Conservation (phyloP, 2,797 vertebrate species). For the Crossoptilon crossoptilon region DNA sequence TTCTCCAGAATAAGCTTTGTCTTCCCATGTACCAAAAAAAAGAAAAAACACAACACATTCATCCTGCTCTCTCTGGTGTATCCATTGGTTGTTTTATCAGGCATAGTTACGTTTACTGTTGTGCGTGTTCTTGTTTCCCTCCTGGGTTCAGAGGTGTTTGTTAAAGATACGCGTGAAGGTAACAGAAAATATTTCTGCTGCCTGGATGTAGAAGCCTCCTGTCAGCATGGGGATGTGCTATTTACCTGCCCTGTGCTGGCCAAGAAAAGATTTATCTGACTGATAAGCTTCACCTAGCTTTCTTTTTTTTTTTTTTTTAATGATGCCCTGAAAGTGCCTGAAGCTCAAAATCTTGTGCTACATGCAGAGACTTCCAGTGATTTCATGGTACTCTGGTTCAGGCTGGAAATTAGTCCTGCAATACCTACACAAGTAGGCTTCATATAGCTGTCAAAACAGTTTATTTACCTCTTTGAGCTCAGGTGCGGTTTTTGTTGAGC, state of each 20-base stretch:
- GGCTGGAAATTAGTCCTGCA: neutral
- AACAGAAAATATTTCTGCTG: rapidly evolving
- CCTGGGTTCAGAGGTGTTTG: neutral
- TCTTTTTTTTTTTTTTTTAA: neutral
- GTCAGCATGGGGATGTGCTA: rapidly evolving
- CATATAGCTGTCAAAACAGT: rapidly evolving
- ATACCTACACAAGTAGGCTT: neutral
- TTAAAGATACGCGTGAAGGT: rapidly evolving
- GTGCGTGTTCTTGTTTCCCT: neutral
- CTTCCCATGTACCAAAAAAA: neutral
- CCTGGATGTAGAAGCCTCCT: neutral
- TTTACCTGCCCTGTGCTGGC: rapidly evolving
- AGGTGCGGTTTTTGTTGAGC: neutral
- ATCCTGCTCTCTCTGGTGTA: neutral
- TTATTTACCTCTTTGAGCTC: neutral
- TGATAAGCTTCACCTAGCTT: rapidly evolving
- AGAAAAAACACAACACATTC: neutral
- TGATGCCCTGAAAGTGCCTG: neutral
- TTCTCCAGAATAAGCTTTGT: neutral
- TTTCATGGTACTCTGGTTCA: neutral
- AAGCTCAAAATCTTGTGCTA: neutral
- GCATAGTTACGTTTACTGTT: rapidly evolving
- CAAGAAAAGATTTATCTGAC: neutral
- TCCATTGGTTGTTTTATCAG: neutral
- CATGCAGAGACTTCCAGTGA: rapidly evolving